phyloP scores from a whole-genome alignment of 2,113 vertebrate species.

The Nestor notabilis region DNA sequence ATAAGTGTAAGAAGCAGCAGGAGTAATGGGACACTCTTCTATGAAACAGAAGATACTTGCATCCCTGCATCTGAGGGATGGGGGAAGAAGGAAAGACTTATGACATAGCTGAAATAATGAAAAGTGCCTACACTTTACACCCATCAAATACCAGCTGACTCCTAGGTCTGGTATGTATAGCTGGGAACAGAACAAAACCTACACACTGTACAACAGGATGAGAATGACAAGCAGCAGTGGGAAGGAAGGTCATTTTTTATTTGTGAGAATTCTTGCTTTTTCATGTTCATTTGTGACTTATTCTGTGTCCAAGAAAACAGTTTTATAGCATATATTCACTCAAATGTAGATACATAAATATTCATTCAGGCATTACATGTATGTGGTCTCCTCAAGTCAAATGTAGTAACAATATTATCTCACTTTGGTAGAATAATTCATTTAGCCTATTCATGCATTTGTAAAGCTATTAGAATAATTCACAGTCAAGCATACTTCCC shows the following conservation, averaged over 20 bases:
- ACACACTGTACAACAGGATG: neutral
- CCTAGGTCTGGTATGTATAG: neutral
- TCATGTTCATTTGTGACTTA: neutral
- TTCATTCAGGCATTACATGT: neutral
- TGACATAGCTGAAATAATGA: neutral
- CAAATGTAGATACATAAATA: neutral
- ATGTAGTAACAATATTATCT: neutral
- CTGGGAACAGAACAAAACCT: neutral
- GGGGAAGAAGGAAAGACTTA: neutral
- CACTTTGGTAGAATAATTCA: neutral
- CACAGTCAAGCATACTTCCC: neutral
- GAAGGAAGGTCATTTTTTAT: neutral
- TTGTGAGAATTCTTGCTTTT: neutral
- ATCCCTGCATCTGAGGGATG: neutral
- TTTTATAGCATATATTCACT: neutral
- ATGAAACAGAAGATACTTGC: neutral
- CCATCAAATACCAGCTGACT: neutral
- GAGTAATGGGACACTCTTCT: neutral
- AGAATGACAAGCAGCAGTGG: neutral
- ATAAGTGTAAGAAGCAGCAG: neutral
- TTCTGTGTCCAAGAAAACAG: neutral
- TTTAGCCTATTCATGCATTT: neutral
- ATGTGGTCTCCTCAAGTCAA: neutral
- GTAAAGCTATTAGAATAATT: conserved; percentile 5
- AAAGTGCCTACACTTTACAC: neutral